Conservation (phyloP, 2,113 vertebrate species). For the Salminus brasiliensis region DNA sequence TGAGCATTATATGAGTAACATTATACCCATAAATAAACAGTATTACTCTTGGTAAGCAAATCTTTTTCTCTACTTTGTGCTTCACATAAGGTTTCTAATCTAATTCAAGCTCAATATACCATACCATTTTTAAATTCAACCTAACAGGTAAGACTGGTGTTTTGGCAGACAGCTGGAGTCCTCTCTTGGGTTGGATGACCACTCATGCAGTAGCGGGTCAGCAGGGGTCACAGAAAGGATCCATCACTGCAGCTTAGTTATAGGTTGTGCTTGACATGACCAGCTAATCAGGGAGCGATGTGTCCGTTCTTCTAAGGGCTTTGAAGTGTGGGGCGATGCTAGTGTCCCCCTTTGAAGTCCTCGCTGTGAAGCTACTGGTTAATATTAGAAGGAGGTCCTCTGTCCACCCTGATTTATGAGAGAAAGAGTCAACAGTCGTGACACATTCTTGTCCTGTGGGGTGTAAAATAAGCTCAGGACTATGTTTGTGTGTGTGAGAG, state of each 20-base stretch:
- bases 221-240: too few species aligned
- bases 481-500: not conserved
- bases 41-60: too few species aligned
- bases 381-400: conserved; percentile 13
- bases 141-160: too few species aligned
- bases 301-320: not conserved
- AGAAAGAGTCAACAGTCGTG: conserved; percentile 53
- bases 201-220: not conserved
- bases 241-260: not conserved
- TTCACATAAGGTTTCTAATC: too few species aligned
- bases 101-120: too few species aligned
- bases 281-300: not conserved
- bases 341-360: too few species aligned
- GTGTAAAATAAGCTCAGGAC: conserved; percentile 56
- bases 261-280: not conserved
- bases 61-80: too few species aligned
- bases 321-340: too few species aligned
- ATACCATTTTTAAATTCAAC: too few species aligned
- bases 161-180: not conserved
- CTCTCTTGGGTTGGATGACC: not conserved
- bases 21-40: too few species aligned
- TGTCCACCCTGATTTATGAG: conserved; percentile 49
- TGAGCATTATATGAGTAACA: too few species aligned
- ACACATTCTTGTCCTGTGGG: conserved; percentile 57
- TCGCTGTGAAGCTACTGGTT: conserved; percentile 17